Percentiles rank a stretch among this genome's conserved stretches.
phyloP scores from a whole-genome alignment of 2,797 vertebrate genomes.

The Muscicapa comitata region DNA sequence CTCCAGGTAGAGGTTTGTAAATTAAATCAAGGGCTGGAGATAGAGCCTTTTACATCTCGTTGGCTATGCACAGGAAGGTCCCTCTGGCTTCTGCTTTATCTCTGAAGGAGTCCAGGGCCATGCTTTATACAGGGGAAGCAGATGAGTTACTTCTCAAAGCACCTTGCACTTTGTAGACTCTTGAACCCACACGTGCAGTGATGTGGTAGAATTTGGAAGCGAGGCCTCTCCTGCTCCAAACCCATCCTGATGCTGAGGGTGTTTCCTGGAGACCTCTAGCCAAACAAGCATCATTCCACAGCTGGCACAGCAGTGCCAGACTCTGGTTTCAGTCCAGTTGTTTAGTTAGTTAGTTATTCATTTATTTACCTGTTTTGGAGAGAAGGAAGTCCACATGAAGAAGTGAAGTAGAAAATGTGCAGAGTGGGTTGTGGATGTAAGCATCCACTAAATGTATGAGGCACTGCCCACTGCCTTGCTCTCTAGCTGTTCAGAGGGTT shows the following conservation, averaged over 20 bases:
- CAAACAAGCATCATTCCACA: background rate
- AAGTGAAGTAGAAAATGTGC: background rate
- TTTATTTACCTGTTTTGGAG: background rate
- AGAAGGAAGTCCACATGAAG: background rate
- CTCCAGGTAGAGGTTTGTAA: background rate
- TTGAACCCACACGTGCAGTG: background rate
- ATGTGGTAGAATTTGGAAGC: background rate
- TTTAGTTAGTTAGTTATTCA: background rate
- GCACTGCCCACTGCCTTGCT: background rate
- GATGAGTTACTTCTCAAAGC: background rate
- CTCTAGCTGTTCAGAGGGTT: background rate
- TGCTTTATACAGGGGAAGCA: background rate
- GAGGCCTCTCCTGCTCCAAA: background rate
- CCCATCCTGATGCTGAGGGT: background rate
- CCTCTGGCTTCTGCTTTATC: background rate
- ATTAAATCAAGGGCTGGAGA: background rate
- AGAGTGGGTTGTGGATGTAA: background rate
- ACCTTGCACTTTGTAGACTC: background rate
- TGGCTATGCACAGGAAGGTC: background rate
- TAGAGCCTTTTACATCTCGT: background rate
- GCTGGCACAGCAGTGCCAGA: background rate
- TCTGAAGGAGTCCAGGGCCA: background rate
- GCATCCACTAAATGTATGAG: background rate
- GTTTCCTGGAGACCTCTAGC: background rate
- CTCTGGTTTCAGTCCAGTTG: background rate